Evolutionary conservation across 2,888 invertebrate species (phyloP), one percentile per base, ranked within the genome.

Genomic region (Cephonodes hylas): DNA sequence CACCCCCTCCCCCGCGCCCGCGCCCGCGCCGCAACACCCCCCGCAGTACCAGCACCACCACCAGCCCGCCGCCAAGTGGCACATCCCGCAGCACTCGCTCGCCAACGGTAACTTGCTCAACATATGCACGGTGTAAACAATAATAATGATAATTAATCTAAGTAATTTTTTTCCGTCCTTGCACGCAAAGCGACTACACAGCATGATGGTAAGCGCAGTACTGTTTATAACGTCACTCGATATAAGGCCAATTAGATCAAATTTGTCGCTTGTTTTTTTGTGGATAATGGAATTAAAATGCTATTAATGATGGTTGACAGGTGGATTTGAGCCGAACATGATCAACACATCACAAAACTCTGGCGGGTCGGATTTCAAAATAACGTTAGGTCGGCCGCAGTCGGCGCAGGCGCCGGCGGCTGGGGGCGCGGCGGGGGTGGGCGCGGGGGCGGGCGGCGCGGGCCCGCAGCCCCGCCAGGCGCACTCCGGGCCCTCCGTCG

Each of bases 81-180:
- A 96, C 85, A 96, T 95, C 73, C 96, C 95, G 61, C 95, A 95
- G 78, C 94, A 94, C 66, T 69, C 71, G 44, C 72, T 80, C 58
- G 66, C 77, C 66, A 86, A 91, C 76, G 93, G 93, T 93, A 61
- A 57, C 2, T 10, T 0, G n/a, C n/a, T n/a, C 18, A 8, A n/a
- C 8, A 23, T 44, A 25, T n/a, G 22, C n/a, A 6, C 1, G n/a
- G 15, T 27, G n/a, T 48, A 0, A 23, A 48, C 31, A n/a, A n/a
- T 31, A 31, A 31, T 8, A 3, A 31, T 31, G 7, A 31, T 8
- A 3, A n/a, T 31, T 3, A 2, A 31, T 31, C n/a, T 42, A 42
- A 42, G 15, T 15, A n/a, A n/a, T n/a, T n/a, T n/a, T n/a, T n/a
- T n/a, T n/a, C n/a, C n/a, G n/a, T n/a, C n/a, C n/a, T n/a, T n/a